Evolutionary conservation across 2,113 vertebrate genomes (phyloP).

Genomic region (Triplophysa tibetana): DNA sequence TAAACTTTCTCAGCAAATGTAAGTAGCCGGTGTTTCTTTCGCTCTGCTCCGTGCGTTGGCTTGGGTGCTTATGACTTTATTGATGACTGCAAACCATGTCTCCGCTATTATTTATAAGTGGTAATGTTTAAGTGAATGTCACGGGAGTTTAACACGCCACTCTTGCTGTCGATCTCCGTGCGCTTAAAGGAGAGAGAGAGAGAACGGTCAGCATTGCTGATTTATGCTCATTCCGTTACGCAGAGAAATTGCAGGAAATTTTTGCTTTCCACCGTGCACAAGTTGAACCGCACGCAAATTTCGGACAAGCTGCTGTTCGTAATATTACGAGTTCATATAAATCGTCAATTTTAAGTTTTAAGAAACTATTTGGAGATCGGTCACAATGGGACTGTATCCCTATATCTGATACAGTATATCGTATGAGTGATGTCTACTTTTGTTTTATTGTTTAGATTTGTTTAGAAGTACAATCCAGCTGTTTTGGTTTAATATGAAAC

Average conservation of each 20-base stretch:
- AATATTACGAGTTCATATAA: too few species aligned
- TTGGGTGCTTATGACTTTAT: conserved; percentile 27
- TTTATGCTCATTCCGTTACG: conserved; percentile 46
- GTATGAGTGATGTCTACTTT: not conserved
- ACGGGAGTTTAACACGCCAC: conserved; percentile 22
- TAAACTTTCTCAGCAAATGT: conserved; percentile 73
- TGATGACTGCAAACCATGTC: not conserved
- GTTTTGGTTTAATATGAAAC: not conserved
- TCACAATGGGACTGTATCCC: not conserved
- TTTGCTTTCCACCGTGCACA: not conserved
- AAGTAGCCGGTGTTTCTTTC: conserved; percentile 61
- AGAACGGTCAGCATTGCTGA: conserved; percentile 36
- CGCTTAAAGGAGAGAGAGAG: not conserved
- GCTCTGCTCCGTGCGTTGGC: not conserved
- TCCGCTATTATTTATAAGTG: conserved; percentile 17
- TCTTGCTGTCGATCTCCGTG: not conserved
- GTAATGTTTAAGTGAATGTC: conserved; percentile 18
- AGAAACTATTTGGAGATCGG: not conserved
- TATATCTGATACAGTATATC: not conserved
- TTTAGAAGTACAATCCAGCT: not conserved
- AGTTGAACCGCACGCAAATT: not conserved
- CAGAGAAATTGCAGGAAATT: conserved; percentile 47
- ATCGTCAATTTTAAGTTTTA: not conserved
- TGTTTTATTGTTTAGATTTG: not conserved
- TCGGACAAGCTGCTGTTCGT: not conserved